phyloP scores from a whole-genome alignment of 1,140 invertebrate species.

The Bombus confusus region DNA sequence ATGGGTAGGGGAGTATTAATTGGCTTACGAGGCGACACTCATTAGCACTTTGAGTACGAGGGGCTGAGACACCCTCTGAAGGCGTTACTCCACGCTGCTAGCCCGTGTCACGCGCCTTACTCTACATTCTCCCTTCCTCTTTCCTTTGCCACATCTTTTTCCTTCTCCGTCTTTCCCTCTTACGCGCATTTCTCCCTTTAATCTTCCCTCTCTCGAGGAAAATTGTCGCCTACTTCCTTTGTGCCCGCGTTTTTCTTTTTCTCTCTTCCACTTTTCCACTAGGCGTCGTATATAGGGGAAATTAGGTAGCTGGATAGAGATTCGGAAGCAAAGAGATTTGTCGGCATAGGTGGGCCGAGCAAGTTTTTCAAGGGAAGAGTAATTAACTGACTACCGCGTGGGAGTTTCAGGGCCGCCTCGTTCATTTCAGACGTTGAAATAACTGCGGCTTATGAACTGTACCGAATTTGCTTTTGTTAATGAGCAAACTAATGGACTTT shows the following conservation, averaged over 20 bases:
- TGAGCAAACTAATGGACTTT: not conserved
- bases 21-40: constrained; percentile 83
- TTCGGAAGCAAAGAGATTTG: too few relatives aligned
- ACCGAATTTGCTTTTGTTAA: not conserved
- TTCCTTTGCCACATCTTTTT: not conserved
- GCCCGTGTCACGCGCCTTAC: constrained; percentile 61
- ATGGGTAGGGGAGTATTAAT: constrained; percentile 78
- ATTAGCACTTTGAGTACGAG: constrained; percentile 82
- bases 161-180: not conserved
- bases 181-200: constrained; percentile 21
- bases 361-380: not conserved
- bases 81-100: constrained; percentile 60
- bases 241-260: not conserved
- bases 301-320: not conserved
- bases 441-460: not conserved
- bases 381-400: not conserved
- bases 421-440: not conserved
- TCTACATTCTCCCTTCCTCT: constrained; percentile 29
- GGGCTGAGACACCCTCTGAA: constrained; percentile 61
- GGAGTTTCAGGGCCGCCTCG: not conserved
- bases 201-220: constrained; percentile 31
- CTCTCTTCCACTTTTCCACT: not conserved
- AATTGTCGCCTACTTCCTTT: not conserved
- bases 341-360: not conserved
- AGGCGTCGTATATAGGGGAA: not conserved